Evolutionary conservation across 2,797 vertebrate species (phyloP).

Genomic region (Acrossocheilus wenchowensis): DNA sequence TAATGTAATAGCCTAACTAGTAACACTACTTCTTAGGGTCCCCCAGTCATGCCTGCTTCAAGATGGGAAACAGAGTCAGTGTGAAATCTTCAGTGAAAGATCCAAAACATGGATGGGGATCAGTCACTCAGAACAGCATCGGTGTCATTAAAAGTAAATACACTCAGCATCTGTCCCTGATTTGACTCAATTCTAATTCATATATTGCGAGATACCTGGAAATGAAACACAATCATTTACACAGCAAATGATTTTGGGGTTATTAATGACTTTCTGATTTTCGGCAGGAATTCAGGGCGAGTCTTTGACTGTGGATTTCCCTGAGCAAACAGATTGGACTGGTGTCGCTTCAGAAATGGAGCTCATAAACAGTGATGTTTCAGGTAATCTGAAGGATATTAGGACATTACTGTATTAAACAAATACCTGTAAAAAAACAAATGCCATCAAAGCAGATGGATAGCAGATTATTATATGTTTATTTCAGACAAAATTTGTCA

Average conservation of each 20-base stretch:
- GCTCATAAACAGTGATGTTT: neutral
- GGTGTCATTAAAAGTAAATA: constrained; percentile 40
- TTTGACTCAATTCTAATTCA: neutral
- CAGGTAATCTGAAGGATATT: constrained; percentile 38
- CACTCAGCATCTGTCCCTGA: neutral
- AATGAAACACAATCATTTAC: neutral
- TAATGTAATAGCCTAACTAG: neutral
- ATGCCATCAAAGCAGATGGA: neutral
- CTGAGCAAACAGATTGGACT: constrained; percentile 40
- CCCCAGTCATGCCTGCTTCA: neutral
- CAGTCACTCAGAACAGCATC: constrained; percentile 29
- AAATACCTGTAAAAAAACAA: neutral
- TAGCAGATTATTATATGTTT: neutral
- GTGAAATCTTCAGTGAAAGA: constrained; percentile 38
- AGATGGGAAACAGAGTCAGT: constrained; percentile 31
- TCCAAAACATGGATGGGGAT: constrained; percentile 48
- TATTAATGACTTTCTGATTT: neutral
- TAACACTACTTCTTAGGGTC: neutral
- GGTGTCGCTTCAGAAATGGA: constrained; percentile 49
- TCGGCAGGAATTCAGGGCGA: constrained; percentile 8
- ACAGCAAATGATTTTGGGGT: neutral
- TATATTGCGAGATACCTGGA: neutral
- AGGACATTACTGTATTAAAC: neutral
- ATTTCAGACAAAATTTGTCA: no score
- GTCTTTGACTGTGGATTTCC: constrained; percentile 46